Base-by-base conservation (phyloP, 2,888 invertebrate genomes). In the Crossocerus cetratus region DNA sequence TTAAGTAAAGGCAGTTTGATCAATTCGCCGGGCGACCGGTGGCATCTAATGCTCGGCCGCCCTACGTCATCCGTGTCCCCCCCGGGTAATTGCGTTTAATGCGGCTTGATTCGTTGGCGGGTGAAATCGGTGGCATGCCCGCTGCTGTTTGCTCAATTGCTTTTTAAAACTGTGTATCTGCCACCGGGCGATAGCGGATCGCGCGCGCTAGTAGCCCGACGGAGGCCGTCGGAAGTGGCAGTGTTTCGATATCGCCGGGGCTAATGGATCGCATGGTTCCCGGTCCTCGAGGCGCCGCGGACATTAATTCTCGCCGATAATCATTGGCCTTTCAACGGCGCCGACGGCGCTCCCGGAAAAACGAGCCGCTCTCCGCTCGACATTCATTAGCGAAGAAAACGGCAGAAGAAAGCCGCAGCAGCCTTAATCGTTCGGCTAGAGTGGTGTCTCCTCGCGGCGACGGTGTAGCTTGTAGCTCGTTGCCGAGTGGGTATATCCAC, bases 1-100 rank as follows among this genome's bases (percentile, higher is more conserved):
- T 78, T 57, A 60, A 78, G 78, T 72, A 75, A 74, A 78, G 68
- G 72, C 74, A 67, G 77, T 76, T 83, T 77, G 81, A 86, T 86
- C 82, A 84, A 87, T 83, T 84, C 75, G 78, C 43, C 72, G 78
- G 71, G 71, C 77, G 80, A 76, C 77, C 62, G 78, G 76, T 66
- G 76, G 68, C 79, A 76, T 81, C 78, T 82, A 79, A 72, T 32
- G 32, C 66, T 59, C 71, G 65, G 65, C 64, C 81, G 76, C 75
- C 79, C 79, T 77, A 72, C 80, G 78, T 84, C 81, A 83, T 84
- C 74, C 32, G 5, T 74, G 76, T 77, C 73, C 74, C 32, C 58
- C 62, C n/a, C n/a, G n/a, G 68, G 82, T 86, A 87, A 88, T 88
- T 88, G 86, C 74, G 74, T 82, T 86, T 85, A 86, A 88, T 87